Percentiles rank a stretch among this genome's conserved stretches.
Evolutionary conservation across 2,113 vertebrate species (phyloP).

Genomic region (Corydoras sp.): DNA sequence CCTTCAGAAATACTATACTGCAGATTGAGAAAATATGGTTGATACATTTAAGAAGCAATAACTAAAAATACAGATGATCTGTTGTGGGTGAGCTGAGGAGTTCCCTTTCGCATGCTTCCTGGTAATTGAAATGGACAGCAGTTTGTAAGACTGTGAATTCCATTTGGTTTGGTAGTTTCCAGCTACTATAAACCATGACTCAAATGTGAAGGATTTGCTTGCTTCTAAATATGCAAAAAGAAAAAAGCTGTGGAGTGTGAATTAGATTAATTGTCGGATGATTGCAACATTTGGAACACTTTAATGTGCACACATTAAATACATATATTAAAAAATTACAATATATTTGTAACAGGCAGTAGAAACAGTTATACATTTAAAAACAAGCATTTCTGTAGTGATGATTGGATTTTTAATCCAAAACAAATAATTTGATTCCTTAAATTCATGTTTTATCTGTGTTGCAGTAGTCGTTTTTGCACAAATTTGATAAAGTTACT

Average conservation of each 20-base stretch:
- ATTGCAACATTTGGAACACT: constrained; percentile 25
- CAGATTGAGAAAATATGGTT: constrained; percentile 12
- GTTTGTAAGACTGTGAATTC: constrained; percentile 34
- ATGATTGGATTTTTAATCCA: too few relatives aligned
- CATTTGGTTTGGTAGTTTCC: constrained; percentile 14
- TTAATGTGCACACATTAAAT: neutral
- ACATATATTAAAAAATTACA: too few relatives aligned
- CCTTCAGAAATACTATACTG: too few relatives aligned
- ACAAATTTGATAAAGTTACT: too few relatives aligned
- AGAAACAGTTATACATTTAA: too few relatives aligned
- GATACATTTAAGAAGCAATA: constrained; percentile 25
- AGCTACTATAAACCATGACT: constrained; percentile 11
- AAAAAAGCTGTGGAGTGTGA: constrained; percentile 26
- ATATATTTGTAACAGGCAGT: too few relatives aligned
- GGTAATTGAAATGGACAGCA: constrained; percentile 40
- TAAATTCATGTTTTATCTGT: too few relatives aligned
- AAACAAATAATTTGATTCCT: too few relatives aligned
- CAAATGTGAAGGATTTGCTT: constrained; percentile 13
- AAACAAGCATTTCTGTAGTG: too few relatives aligned
- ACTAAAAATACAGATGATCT: constrained; percentile 28
- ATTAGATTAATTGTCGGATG: constrained; percentile 20
- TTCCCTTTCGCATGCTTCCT: constrained; percentile 10
- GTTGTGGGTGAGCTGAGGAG: constrained; percentile 15
- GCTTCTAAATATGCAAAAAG: constrained; percentile 11
- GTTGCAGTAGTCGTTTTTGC: too few relatives aligned